A percentile compares a stretch with the other conserved stretches of the same genome.
Conservation (phyloP, 2,113 vertebrate genomes). For the Hydrolagus affinis region DNA sequence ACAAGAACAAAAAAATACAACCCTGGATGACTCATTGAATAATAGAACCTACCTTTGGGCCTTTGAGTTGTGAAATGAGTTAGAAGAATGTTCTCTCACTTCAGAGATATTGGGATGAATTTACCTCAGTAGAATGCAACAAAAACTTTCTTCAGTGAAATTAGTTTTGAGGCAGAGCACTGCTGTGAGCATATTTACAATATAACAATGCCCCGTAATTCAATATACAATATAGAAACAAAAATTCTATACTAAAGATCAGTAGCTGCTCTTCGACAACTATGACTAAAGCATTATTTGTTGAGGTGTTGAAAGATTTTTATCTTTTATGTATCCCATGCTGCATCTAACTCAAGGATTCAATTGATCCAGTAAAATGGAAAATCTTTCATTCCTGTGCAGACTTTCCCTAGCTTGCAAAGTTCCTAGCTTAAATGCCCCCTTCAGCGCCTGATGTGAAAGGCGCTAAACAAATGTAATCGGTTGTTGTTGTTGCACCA, state of each 20-base stretch:
- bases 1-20: neutral
- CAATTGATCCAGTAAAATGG: neutral
- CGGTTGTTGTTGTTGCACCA: no score
- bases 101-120: neutral
- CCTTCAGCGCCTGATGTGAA: no score
- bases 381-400: neutral
- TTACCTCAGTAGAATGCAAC: neutral
- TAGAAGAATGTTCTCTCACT: neutral
- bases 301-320: neutral
- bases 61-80: neutral
- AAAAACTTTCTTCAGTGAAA: no score
- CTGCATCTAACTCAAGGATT: neutral
- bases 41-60: neutral
- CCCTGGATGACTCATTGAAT: neutral
- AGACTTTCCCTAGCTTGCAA: neutral
- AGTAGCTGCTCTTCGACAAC: no score
- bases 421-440: no score
- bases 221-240: neutral
- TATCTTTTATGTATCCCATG: neutral
- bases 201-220: neutral
- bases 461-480: no score
- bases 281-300: neutral
- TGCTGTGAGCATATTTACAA: neutral
- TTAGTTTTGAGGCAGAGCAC: neutral
- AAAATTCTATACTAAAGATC: neutral